Evolutionary conservation across 2,888 invertebrate genomes (phyloP).

Genomic region (Xestoiulus laeticollis): DNA sequence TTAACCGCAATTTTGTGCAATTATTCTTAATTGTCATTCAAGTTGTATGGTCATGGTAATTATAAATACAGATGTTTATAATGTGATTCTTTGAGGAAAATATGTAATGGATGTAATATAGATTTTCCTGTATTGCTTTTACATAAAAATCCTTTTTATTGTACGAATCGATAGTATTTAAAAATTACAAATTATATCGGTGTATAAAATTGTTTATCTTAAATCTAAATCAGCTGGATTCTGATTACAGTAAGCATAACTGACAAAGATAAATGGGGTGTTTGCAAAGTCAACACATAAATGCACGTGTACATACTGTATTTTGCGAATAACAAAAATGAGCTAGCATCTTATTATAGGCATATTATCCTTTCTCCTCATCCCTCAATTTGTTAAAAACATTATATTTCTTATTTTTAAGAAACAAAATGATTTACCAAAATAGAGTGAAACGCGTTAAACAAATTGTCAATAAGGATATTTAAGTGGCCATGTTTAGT

Average conservation of each 20-base stretch:
- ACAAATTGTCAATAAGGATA: not conserved
- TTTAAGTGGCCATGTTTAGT: not conserved
- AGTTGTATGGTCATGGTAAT: not conserved
- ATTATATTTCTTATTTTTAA: not conserved
- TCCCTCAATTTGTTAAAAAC: not conserved
- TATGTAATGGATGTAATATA: not conserved
- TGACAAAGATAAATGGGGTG: not conserved
- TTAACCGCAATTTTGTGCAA: not conserved
- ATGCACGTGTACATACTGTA: not conserved
- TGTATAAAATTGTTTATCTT: not conserved
- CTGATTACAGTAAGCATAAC: not conserved
- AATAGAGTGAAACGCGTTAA: not conserved
- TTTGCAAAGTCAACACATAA: not conserved
- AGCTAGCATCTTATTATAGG: not conserved
- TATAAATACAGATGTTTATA: not conserved
- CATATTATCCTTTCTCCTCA: not conserved
- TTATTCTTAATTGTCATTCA: not conserved
- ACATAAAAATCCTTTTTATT: not conserved
- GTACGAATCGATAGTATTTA: not conserved
- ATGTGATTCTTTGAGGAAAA: not conserved
- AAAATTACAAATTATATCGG: not conserved
- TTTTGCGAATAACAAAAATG: not conserved
- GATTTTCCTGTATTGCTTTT: not conserved
- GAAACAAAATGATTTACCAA: not conserved
- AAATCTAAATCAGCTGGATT: slow-evolving; percentile 19